Conservation (phyloP, 1,140 invertebrate species). For the Oscheius sp. region DNA sequence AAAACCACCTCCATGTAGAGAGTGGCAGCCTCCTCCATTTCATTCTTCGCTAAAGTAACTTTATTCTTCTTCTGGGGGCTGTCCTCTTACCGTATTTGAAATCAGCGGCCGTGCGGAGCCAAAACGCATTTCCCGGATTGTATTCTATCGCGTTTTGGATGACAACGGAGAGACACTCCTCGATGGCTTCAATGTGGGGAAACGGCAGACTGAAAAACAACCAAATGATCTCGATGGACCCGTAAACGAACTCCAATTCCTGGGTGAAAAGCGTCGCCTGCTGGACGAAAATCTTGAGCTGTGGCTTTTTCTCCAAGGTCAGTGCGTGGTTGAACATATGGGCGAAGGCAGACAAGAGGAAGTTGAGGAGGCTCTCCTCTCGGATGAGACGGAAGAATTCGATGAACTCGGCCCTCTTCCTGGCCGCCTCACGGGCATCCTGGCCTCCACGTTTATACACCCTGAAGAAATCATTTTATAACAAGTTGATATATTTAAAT, state of each 20-base stretch:
- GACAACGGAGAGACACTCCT: neutral
- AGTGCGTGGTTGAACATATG: constrained; percentile 22
- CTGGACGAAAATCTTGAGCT: constrained; percentile 6
- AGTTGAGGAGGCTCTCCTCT: neutral
- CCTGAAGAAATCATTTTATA: neutral
- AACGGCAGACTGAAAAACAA: too few species aligned
- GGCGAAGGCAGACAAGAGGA: constrained; percentile 21
- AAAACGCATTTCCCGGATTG: constrained; percentile 27
- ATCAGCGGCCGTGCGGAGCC: constrained; percentile 18
- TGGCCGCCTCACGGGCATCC: neutral
- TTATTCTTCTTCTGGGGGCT: too few species aligned
- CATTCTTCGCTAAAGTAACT: constrained; percentile 18
- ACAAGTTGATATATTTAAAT: neutral
- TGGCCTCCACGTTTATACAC: neutral
- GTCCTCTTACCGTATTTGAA: constrained; percentile 23
- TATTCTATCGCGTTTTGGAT: constrained; percentile 11
- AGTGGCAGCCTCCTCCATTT: constrained; percentile 17
- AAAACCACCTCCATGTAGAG: constrained; percentile 20
- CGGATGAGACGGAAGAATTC: neutral
- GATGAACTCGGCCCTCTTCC: constrained; percentile 10
- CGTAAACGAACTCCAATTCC: too few species aligned
- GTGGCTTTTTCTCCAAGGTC: constrained; percentile 2
- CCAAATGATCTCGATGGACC: too few species aligned
- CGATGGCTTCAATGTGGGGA: neutral
- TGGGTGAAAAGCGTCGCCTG: neutral